Conservation (phyloP, 2,113 vertebrate species). For the Hyperopisus bebe region DNA sequence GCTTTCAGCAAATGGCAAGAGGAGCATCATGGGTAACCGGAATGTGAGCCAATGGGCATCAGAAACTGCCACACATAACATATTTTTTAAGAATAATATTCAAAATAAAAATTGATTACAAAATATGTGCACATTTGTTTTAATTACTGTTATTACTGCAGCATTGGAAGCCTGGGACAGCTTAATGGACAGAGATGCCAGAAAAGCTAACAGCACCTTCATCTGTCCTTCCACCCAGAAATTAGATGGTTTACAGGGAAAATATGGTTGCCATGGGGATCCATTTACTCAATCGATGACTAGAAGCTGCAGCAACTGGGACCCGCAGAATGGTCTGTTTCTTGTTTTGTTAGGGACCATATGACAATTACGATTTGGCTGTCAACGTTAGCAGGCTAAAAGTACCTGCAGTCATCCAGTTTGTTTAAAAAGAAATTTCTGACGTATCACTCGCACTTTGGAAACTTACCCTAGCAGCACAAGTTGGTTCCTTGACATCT, state of each 20-base stretch:
- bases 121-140: neutral
- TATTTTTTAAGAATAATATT: neutral
- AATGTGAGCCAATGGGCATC: neutral
- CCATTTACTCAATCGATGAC: neutral
- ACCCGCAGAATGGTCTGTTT: neutral
- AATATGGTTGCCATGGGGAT: constrained; percentile 21
- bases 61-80: neutral
- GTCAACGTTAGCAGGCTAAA: neutral
- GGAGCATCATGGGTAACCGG: neutral
- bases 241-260: constrained; percentile 15
- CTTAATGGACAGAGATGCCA: neutral
- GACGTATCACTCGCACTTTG: neutral
- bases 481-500: neutral
- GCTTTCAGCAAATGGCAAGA: neutral
- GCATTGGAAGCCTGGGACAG: neutral
- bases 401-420: neutral
- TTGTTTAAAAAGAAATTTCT: neutral
- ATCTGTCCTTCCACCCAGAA: constrained; percentile 28
- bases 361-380: neutral
- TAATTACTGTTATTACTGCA: neutral
- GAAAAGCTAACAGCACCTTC: neutral
- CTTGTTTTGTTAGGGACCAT: neutral
- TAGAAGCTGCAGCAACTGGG: constrained; percentile 26
- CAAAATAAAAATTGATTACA: neutral
- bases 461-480: neutral